Base-by-base conservation (phyloP, 2,113 vertebrate species). In the Macroglossus sobrinus region DNA sequence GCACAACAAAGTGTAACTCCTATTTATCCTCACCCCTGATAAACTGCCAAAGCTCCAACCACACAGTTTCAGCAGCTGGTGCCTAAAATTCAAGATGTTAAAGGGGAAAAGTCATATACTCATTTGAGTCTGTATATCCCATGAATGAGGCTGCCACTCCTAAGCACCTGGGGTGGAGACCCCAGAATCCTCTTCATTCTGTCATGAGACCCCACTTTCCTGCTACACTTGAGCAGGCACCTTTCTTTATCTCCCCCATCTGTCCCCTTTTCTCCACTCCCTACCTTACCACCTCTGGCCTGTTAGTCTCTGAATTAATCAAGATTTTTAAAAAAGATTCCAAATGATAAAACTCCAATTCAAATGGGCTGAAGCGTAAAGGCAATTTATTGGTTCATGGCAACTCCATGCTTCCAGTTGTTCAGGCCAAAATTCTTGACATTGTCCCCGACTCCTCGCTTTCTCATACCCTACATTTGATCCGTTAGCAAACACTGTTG, bases 221-320 rank as follows among this genome's bases (percentile, higher is more conserved):
- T 30, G 55, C 45, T 22, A 9, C 15, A 24, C 3, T 68, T 0
- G 0, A 22, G 6, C 1, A 19, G 64, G 16, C 10, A 3, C 33
- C 33, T 69, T 5, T 43, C 43, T 22, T 4, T 1, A 14, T 47
- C 74, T 4, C 57, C 19, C 9, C 6, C 2, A 15, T 19, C 14
- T 26, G 16, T 38, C 21, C 61, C 55, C 30, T 38, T 40, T 35
- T 82, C 69, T 75, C 28, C 12, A 10, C 38, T 18, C 61, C 47
- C 38, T 14, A 5, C 21, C 30, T 35, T 38, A n/a, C 30, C 57
- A 14, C 45, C 43, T 68, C 68, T 79, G 35, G 18, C 47, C 55
- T 81, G 26, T 61, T 87, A 57, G 45, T 90, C 57, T 63, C 72
- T 80, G 57, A 61, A 80, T 69, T 82, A 50, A 22, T 84, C 26